These are phyloP conservation scores for Polydrusus tereticollis DNA, from an alignment of 2,888 invertebrate genomes.

Conservation along the genomic window DNA sequence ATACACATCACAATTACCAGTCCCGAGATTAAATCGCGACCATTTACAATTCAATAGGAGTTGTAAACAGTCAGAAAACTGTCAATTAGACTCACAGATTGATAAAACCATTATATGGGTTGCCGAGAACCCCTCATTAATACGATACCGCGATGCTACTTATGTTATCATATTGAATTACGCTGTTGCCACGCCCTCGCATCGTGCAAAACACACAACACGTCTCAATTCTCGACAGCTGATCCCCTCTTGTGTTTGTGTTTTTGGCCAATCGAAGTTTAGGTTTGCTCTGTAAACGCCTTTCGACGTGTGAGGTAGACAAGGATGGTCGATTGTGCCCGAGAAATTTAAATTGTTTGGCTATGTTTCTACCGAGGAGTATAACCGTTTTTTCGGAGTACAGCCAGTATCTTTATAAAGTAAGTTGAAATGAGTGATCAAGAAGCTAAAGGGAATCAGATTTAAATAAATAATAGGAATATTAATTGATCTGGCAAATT, in stretches of 20 bases:
- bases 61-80: conserved; percentile 51
- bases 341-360: conserved; percentile 11
- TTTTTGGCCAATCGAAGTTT: conserved; percentile 13
- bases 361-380: conserved; percentile 16
- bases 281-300: conserved; percentile 25
- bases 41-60: conserved; percentile 54
- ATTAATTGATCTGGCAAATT: no score
- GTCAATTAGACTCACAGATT: conserved; percentile 58
- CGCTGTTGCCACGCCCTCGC: conserved; percentile 41
- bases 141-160: conserved; percentile 54
- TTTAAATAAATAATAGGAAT: no score
- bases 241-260: conserved; percentile 24
- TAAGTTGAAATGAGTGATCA: no score
- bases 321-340: conserved; percentile 15
- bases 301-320: conserved; percentile 33
- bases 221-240: conserved; percentile 44
- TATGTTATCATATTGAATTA: conserved; percentile 47
- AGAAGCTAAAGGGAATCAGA: no score
- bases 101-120: conserved; percentile 65
- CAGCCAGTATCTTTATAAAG: no score
- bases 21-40: conserved; percentile 50
- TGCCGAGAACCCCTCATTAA: conserved; percentile 61
- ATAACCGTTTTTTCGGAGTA: background rate
- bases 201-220: conserved; percentile 39
- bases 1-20: conserved; percentile 40